Conservation (phyloP, 2,113 vertebrate species). For the Semnornis frantzii region DNA sequence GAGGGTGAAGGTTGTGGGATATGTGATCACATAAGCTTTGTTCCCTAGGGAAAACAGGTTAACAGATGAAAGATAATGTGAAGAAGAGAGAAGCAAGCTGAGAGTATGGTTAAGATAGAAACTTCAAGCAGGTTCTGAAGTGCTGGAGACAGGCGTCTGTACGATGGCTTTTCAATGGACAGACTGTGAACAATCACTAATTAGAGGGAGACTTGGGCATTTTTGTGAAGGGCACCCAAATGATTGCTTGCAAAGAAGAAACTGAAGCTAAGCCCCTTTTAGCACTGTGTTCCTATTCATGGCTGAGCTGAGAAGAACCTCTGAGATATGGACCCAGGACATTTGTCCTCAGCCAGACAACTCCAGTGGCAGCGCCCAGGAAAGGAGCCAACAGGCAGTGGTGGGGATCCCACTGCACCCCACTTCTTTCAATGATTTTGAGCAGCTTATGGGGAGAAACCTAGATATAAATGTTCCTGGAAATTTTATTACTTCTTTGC, state of each 20-base stretch:
- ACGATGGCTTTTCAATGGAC: neutral
- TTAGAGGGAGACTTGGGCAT: neutral
- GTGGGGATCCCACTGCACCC: neutral
- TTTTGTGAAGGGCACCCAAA: neutral
- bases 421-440: neutral
- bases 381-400: neutral
- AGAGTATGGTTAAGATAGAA: neutral
- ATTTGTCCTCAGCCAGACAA: accelerated
- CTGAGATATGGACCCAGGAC: too few species aligned
- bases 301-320: neutral
- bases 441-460: neutral
- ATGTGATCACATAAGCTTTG: neutral
- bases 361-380: neutral
- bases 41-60: neutral
- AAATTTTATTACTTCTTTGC: neutral
- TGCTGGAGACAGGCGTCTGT: accelerated
- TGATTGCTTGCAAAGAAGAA: neutral
- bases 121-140: neutral
- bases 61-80: neutral
- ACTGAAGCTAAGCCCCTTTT: neutral
- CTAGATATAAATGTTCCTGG: neutral
- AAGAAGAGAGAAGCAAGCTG: neutral
- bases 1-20: neutral
- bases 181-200: neutral
- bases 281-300: neutral